Evolutionary conservation across 2,888 invertebrate genomes (phyloP), one percentile per base, ranked within the genome.

Genomic region (Metallyticus violacea): DNA sequence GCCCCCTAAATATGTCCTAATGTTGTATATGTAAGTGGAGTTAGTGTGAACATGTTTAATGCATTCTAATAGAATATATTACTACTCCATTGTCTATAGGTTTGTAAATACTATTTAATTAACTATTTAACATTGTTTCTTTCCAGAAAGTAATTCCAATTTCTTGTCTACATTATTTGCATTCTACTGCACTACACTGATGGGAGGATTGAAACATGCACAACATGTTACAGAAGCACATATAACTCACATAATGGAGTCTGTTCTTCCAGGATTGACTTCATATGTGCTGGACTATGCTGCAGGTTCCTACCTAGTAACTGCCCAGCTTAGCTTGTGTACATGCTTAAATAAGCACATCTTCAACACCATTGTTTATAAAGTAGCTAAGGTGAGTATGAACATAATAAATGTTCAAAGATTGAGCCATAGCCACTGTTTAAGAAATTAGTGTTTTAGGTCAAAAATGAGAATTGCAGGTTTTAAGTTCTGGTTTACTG

Each of bases 131-230:
- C n/a, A n/a, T n/a, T n/a, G n/a, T 78, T 81, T 40, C 5, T 7
- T 26, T 27, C 9, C 27, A 83, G 83, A 77, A 9, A 92, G 93
- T 3, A 92, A 94, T 87, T 94, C 95, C 0, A 91, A 93, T 77
- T 92, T 94, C 77, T 91, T 97, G 9, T 95, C 95, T 85, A 95
- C 96, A 0, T 93, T 97, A 1, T 95, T 96, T 90, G 96, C 96
- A 7, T 98, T 98, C 91, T 97, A 96, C 90, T 95, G 96, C 85
- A 95, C 96, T 22, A 94, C 96, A 0, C 92, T 96, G 0, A 93
- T 96, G 76, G 97, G 97, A 4, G 94, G 95, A 62, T 92, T 97
- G 15, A 94, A 96, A 87, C 92, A 93, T 77, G 91, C 93, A 0
- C 90, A 93, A 79, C 90, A 91, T 86, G 90, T 95, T 7, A 92